phyloP scores from a whole-genome alignment of 2,797 vertebrate species.

The Gallinago nigripennis region DNA sequence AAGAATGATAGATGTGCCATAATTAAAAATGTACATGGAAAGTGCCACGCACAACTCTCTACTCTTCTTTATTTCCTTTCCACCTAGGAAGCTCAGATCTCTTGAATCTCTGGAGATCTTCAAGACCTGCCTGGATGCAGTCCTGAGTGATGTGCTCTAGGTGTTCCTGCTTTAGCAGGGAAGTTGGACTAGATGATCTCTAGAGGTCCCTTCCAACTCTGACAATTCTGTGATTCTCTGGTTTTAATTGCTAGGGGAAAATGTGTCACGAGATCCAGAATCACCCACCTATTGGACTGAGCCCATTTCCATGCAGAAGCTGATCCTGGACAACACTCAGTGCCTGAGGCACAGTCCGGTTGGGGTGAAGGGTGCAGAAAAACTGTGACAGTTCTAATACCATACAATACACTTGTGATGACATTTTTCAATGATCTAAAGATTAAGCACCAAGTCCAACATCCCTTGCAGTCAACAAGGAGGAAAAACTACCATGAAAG shows the following conservation, averaged over 20 bases:
- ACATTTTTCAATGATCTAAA: not conserved
- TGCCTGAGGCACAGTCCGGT: not conserved
- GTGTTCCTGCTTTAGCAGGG: too few relatives aligned
- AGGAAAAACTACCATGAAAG: not conserved
- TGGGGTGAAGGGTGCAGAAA: not conserved
- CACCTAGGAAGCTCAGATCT: not conserved
- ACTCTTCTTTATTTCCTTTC: not conserved
- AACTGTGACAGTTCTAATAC: not conserved
- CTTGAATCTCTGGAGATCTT: not conserved
- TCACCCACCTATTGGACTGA: not conserved
- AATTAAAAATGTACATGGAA: slow-evolving; percentile 54
- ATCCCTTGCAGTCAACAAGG: not conserved
- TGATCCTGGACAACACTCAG: not conserved
- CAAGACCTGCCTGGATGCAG: too few relatives aligned
- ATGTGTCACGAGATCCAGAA: not conserved
- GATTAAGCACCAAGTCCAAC: not conserved
- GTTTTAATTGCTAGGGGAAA: not conserved
- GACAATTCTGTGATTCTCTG: not conserved
- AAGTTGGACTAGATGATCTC: too few relatives aligned
- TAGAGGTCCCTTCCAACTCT: too few relatives aligned
- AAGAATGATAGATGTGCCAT: slow-evolving; percentile 41
- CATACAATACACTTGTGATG: not conserved
- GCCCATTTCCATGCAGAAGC: not conserved
- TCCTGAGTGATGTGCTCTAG: too few relatives aligned
- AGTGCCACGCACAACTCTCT: not conserved